Base-by-base conservation (phyloP, 1,140 invertebrate genomes). In the Bombyx mandarina region DNA sequence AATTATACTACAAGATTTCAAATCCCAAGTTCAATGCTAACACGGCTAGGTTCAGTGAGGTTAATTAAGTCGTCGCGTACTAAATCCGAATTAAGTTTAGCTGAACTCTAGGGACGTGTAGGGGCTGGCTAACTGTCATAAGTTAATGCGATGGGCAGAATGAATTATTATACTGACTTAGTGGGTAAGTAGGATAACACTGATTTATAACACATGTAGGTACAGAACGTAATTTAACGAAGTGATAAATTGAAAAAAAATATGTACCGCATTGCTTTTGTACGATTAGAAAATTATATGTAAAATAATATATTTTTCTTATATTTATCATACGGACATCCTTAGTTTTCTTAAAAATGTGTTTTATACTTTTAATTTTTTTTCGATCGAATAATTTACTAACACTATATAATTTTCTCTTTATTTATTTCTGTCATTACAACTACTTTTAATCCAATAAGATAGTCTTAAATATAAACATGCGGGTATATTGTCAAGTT, bases 401-500 rank as follows among this genome's bases (percentile, higher is more conserved):
- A 18, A 35, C 26, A 35, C 2, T 35, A 35, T 3, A 35, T 35
- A 35, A 35, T 35, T 35, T 35, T 35, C 26, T 3, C 26, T 35
- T 35, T 35, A 35, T 35, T 35, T 35, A 35, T 35, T 35, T 5
- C 10, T 50, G n/a, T 22, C 48, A 50, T 50, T 18, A 12, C 71
- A 62, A 64, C 62, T 71, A 75, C 75, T 73, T 71, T 65, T 65
- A 78, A 71, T 77, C 78, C 73, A 77, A 79, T 79, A 71, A 77
- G 76, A 73, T 75, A 73, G 69, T 66, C 66, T 62, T 79, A 79
- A 79, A 83, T 79, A 84, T 82, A 85, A 67, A 72, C 73, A 66
- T 63, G 54, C 61, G 61, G 63, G 69, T 78, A 76, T 60, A 75
- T 81, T 78, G 79, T 84, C 77, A 85, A 85, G 82, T 85, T 85